These are phyloP conservation scores for Erpornis zantholeuca DNA, from an alignment of 2,113 vertebrate species.

Conservation along the genomic window DNA sequence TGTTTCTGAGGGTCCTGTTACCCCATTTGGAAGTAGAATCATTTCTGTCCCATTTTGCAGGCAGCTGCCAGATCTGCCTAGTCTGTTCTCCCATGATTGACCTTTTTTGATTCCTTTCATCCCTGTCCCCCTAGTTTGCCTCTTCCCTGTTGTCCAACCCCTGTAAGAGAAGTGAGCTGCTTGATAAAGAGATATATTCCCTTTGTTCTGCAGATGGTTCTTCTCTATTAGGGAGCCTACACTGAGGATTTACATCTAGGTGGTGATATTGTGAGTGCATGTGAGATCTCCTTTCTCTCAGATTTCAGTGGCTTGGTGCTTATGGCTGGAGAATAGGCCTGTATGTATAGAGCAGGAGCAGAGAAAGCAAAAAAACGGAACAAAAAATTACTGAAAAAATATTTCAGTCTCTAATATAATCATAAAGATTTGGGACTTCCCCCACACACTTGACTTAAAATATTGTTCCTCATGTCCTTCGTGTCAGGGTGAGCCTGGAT, in stretches of 20 bases:
- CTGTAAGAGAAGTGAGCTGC: background rate
- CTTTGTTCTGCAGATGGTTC: background rate
- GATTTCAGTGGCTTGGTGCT: background rate
- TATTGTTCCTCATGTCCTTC: accelerated
- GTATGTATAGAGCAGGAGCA: background rate
- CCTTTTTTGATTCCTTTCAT: background rate
- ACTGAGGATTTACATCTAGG: background rate
- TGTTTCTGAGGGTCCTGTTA: background rate
- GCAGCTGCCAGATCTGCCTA: background rate
- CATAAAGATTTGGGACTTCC: background rate
- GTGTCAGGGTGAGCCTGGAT: background rate
- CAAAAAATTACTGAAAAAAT: background rate
- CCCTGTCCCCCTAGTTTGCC: background rate
- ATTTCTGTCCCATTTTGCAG: background rate
- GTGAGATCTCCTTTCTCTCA: background rate
- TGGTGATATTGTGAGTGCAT: background rate
- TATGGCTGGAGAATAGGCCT: background rate
- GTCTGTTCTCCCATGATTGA: background rate
- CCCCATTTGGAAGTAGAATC: background rate
- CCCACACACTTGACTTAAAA: background rate
- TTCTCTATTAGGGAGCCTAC: background rate
- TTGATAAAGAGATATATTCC: background rate
- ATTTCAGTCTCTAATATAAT: background rate
- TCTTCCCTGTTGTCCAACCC: background rate
- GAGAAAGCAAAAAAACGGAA: background rate